A percentile compares a stretch with the other conserved stretches of the same genome.
Conservation (phyloP, 37 sponge, comb jelly and placozoan species). For the Mnemiopsis leidyi region DNA sequence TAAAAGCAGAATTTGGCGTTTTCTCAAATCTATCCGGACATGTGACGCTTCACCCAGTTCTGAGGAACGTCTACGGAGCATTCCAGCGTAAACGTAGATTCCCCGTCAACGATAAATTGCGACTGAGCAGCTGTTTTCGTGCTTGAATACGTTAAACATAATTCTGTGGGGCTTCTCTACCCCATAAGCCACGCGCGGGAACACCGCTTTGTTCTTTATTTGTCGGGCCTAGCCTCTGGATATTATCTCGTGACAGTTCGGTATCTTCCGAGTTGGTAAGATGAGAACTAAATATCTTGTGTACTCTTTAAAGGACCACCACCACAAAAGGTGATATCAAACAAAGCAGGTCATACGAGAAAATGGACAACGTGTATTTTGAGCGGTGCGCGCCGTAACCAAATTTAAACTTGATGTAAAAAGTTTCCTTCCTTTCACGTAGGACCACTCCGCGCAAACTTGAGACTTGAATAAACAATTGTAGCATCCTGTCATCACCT, state of each 20-base stretch:
- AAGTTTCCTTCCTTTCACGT: neutral
- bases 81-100: neutral
- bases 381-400: neutral
- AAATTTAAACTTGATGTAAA: neutral
- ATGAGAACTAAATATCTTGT: neutral
- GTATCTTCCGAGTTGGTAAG: neutral
- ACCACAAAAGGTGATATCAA: neutral
- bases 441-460: neutral
- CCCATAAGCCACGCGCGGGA: neutral
- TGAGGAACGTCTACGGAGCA: neutral
- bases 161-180: neutral
- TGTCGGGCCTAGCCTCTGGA: too few species aligned
- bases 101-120: neutral
- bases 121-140: neutral
- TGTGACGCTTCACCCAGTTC: too few species aligned
- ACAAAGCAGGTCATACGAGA: neutral
- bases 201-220: too few species aligned
- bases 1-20: too few species aligned
- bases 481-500: too few species aligned
- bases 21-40: too few species aligned
- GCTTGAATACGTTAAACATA: neutral
- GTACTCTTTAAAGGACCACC: neutral
- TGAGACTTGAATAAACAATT: too few species aligned
- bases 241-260: too few species aligned
- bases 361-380: neutral